Base-by-base conservation (phyloP, 2,888 invertebrate genomes). In the Papilio protenor region DNA sequence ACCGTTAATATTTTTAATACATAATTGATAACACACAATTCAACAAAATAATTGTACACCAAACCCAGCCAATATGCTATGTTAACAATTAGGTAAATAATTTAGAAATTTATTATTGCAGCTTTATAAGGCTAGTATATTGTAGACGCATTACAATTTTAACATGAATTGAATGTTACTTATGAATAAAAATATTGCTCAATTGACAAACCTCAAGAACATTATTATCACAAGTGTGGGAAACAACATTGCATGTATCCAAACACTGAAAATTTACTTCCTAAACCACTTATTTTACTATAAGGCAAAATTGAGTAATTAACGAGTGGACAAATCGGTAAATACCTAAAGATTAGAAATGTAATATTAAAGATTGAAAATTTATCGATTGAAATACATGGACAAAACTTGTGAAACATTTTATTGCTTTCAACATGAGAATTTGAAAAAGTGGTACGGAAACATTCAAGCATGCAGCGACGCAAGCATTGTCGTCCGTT, bases 1-100 rank as follows among this genome's bases (percentile, higher is more conserved):
- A 78, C 78, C 66, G 78, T 66, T 45, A 75, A 78, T 78, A 75
- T 73, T 78, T 70, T 75, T 78, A 78, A 75, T 78, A 66, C 72
- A 78, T 66, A 75, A 64, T 72, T 64, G 71, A 55, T 64, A 75
- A 78, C 70, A 78, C 72, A 75, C 75, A 75, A 55, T 78, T 72
- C 75, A 78, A 78, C 75, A 75, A 55, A 73, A 75, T 57, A 72
- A 72, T 74, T 78, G 40, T 47, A 75, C 75, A 72, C 66, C 47
- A 66, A 61, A 72, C 64, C 57, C 18, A 73, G 72, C 72, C 72
- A 78, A 77, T 71, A 72, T 66, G 33, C 52, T 57, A 47, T 66
- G 55, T 57, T 75, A 78, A 75, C 75, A 72, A 72, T 72, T 71
- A 57, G 45, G 27, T 71, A 74, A 33, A 77, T 55, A 55, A 71